phyloP scores from a whole-genome alignment of 1,140 invertebrate species.

The Euborellia annulipes region DNA sequence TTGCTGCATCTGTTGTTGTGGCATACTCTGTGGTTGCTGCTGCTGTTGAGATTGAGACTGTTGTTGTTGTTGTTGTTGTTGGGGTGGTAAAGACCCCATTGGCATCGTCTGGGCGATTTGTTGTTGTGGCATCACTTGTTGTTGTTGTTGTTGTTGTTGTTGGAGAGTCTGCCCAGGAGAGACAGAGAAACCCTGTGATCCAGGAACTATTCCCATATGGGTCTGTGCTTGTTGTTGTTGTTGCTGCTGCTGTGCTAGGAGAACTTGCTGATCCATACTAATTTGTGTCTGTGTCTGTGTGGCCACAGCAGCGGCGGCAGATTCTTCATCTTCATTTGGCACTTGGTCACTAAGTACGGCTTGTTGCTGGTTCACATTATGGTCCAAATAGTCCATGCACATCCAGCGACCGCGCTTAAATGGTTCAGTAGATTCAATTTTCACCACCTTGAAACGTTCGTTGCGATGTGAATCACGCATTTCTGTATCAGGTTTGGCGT shows the following conservation, averaged over 20 bases:
- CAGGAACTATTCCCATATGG: too few relatives aligned
- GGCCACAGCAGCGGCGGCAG: conserved; percentile 2
- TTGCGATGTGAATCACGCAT: conserved; percentile 51
- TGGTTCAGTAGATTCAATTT: conserved; percentile 88
- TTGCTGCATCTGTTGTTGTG: conserved; percentile 20
- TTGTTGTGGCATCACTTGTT: conserved; percentile 4
- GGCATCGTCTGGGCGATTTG: conserved; percentile 1
- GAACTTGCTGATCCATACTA: conserved; percentile 24
- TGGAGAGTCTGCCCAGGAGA: conserved; percentile 25
- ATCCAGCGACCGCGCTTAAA: conserved; percentile 87
- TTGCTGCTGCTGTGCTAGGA: conserved; percentile 25
- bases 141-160: conserved; percentile 27
- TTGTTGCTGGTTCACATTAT: conserved; percentile 43
- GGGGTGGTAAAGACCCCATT: conserved; percentile 1
- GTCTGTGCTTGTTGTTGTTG: conserved; percentile 19
- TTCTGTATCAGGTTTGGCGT: conserved; percentile 42
- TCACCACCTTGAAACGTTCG: conserved; percentile 88
- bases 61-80: conserved; percentile 13
- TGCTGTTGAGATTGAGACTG: conserved; percentile 22
- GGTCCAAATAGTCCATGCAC: conserved; percentile 90
- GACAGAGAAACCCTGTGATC: conserved; percentile 8
- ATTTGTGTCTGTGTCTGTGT: conserved; percentile 6
- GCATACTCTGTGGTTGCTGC: conserved; percentile 28
- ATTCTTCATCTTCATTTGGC: too few relatives aligned
- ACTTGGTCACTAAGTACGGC: conserved; percentile 5